Evolutionary conservation across 1,140 invertebrate genomes (phyloP), one percentile per base, ranked within the genome.

Genomic region (Contarinia nasturtii): DNA sequence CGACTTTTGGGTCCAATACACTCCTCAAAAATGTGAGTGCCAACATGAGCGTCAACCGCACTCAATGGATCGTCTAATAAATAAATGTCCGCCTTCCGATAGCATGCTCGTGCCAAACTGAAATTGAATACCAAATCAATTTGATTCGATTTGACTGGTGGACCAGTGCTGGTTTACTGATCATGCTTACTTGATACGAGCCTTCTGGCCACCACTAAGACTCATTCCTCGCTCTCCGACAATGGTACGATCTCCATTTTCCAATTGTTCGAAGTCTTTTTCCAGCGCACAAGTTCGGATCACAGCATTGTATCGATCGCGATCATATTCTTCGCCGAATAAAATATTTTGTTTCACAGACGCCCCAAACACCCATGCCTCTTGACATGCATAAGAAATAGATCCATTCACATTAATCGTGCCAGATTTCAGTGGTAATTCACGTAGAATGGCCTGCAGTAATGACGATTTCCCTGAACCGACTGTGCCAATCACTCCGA

Each of bases 181-280:
- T 65, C 73, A 66, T 1, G 75, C 81, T 14, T 83, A 62, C 64
- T 81, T 86, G 7, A 91, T 79, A 50, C 86, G 67, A 7, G 86
- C 86, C 60, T 83, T 86, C 55, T 91, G 86, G 33, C 87, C 86
- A 3, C 86, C 87, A 46, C 81, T 86, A 0, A 90, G 64, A 1
- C 80, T 82, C 3, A 77, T 76, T 19, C 87, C 86, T 43, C 82
- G 63, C 53, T 91, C 86, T 14, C 86, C 87, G 1, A 92, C 82
- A 7, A 86, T 61, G 0, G 84, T 88, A 51, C 73, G 63, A 58
- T 89, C 86, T 11, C 83, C 81, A 49, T 80, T 68, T 0, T 80
- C 72, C 53, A 90, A 76, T 46, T 80, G 71, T 44, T 78, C 70
- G 47, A 90, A 75, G 56, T 91, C 87, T n/a, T 67, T 68, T 34